Base-by-base conservation (phyloP, 2,888 invertebrate genomes). In the Thalpophila matura region DNA sequence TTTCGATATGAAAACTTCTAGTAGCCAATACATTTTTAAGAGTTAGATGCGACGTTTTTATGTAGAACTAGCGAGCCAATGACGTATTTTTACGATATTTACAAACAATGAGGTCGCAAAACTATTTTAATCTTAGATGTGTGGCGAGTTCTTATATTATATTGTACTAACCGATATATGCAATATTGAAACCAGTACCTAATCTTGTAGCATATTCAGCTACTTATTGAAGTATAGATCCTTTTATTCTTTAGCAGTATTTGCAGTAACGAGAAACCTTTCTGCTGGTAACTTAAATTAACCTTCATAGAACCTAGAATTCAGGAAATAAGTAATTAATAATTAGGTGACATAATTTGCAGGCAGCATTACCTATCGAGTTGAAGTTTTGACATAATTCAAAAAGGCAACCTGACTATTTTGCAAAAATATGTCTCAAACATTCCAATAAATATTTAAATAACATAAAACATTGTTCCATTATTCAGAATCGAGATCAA, bases 41-140 rank as follows among this genome's bases (percentile, higher is more conserved):
- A 27, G 20, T 10, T 16, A 10, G 3, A n/a, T 9, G 3, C 18
- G 4, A 5, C 22, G 6, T 16, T 38, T 12, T 4, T 38, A 10
- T 29, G 6, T 31, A 27, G 1, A 26, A 7, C 10, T 26, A n/a
- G 16, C 46, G 7, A 9, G 51, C 35, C 33, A 55, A 37, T 66
- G 67, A 67, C 61, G 73, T 47, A 49, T 53, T 56, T 70, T 71
- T 53, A 72, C 49, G 67, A 67, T 71, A 61, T 56, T 61, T 61
- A 56, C 61, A 57, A 71, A 73, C 45, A 70, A 61, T 73, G 61
- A 61, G 70, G 73, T 55, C 67, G 47, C 33, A 61, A 22, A 43
- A 67, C 56, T 71, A 72, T 71, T 66, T 61, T 2, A 40, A 67
- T 73, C 47, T 56, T 45, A 6, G 9, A 9, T 42, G 12, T 27